Evolutionary conservation across 2,888 invertebrate genomes (phyloP).

Genomic region (Hydrotaea cyrtoneurina): DNA sequence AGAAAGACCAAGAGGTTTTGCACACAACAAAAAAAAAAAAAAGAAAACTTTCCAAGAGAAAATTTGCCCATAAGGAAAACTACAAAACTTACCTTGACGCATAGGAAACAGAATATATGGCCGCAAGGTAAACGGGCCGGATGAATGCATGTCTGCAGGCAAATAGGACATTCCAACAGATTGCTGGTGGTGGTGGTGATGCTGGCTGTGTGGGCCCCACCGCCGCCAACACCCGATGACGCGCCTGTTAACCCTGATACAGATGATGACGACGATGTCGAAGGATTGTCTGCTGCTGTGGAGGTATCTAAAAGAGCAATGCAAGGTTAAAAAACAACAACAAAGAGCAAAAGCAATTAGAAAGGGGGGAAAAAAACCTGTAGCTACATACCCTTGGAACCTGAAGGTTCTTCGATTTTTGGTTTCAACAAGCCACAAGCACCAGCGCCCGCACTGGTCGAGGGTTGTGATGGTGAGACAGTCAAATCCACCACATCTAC

Average conservation of each 20-base stretch:
- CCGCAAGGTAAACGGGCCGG: conserved; percentile 96
- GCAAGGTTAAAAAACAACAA: background rate
- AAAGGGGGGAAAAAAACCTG: background rate
- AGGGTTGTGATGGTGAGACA: conserved; percentile 48
- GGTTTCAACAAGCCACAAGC: conserved; percentile 45
- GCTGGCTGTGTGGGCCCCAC: conserved; percentile 28
- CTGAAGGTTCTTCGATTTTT: conserved; percentile 39
- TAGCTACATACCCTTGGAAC: conserved; percentile 36
- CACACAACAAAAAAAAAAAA: too few species aligned
- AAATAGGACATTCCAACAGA: conserved; percentile 91
- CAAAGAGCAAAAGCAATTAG: background rate
- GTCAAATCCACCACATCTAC: conserved; percentile 60
- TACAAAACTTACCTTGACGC: conserved; percentile 87
- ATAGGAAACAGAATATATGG: conserved; percentile 97
- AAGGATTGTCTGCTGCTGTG: conserved; percentile 55
- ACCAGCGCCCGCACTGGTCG: conserved; percentile 50
- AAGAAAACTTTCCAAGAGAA: too few species aligned
- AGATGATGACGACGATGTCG: conserved; percentile 36
- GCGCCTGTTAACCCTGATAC: background rate
- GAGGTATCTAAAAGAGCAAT: background rate
- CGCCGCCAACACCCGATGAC: conserved; percentile 12
- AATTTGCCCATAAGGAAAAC: background rate
- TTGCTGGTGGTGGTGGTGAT: conserved; percentile 70
- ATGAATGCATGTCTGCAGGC: conserved; percentile 93
- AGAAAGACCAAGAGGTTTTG: too few species aligned